phyloP scores from a whole-genome alignment of 1,140 invertebrate species.

The Drosophila insularis region DNA sequence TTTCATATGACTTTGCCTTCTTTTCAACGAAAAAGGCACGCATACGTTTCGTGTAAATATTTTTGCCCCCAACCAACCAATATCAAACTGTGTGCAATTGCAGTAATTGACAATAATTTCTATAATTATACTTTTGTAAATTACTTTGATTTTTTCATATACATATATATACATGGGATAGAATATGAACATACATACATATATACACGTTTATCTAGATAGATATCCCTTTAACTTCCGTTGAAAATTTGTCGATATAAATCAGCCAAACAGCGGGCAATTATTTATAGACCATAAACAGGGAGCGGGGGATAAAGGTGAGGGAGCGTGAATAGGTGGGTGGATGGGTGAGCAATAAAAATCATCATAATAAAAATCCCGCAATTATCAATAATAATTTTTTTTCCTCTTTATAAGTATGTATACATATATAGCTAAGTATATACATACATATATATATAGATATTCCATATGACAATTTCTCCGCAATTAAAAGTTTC shows the following conservation, averaged over 20 bases:
- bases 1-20: conserved; percentile 20
- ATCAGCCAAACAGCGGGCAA: conserved; percentile 29
- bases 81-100: conserved; percentile 51
- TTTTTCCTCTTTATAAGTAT: neutral
- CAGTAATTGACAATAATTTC: conserved; percentile 78
- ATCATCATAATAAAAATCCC: conserved; percentile 49
- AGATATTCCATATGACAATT: conserved; percentile 23
- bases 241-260: conserved; percentile 40
- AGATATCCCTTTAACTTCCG: conserved; percentile 28
- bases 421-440: too few species aligned
- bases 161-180: too few species aligned
- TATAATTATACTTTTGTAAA: conserved; percentile 61
- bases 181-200: neutral
- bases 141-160: conserved; percentile 60
- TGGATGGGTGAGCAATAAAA: conserved; percentile 13
- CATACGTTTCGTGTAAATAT: conserved; percentile 29
- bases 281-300: conserved; percentile 35
- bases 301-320: neutral
- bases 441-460: too few species aligned
- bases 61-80: conserved; percentile 8
- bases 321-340: neutral
- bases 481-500: conserved; percentile 38
- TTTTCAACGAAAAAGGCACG: conserved; percentile 42
- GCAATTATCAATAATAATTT: conserved; percentile 41
- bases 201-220: conserved; percentile 18